phyloP scores from a whole-genome alignment of 2,113 vertebrate species.

The Scortum barcoo region DNA sequence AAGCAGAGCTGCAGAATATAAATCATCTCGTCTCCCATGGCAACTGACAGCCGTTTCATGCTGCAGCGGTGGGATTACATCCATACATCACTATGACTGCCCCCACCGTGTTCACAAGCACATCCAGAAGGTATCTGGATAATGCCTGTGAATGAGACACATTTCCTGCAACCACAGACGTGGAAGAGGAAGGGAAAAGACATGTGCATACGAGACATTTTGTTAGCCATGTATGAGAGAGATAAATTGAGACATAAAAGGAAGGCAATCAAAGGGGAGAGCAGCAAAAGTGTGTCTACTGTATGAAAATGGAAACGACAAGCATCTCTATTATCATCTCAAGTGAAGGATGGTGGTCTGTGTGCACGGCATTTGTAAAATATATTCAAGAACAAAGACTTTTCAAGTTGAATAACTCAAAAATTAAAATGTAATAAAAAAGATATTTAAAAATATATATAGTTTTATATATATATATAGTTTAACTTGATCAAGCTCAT shows the following conservation, averaged over 20 bases:
- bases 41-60: constrained; percentile 73
- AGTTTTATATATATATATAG: not conserved
- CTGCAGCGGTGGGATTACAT: constrained; percentile 62
- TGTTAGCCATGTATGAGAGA: not conserved
- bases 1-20: constrained; percentile 64
- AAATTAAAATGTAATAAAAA: no score
- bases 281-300: constrained; percentile 5
- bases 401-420: no score
- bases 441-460: no score
- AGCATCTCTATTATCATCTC: constrained; percentile 12
- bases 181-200: not conserved
- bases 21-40: constrained; percentile 79
- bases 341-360: constrained; percentile 8
- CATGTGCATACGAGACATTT: not conserved
- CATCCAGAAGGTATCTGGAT: constrained; percentile 65
- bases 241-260: constrained; percentile 40
- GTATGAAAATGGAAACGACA: constrained; percentile 8
- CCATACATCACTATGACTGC: constrained; percentile 78
- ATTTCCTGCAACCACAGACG: constrained; percentile 15
- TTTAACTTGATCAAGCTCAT: no score
- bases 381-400: not conserved
- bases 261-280: not conserved
- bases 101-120: constrained; percentile 61
- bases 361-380: not conserved
- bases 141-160: constrained; percentile 25